Evolutionary conservation across 1,140 invertebrate genomes (phyloP), one percentile per base, ranked within the genome.

Genomic region (Aphis gossypii): DNA sequence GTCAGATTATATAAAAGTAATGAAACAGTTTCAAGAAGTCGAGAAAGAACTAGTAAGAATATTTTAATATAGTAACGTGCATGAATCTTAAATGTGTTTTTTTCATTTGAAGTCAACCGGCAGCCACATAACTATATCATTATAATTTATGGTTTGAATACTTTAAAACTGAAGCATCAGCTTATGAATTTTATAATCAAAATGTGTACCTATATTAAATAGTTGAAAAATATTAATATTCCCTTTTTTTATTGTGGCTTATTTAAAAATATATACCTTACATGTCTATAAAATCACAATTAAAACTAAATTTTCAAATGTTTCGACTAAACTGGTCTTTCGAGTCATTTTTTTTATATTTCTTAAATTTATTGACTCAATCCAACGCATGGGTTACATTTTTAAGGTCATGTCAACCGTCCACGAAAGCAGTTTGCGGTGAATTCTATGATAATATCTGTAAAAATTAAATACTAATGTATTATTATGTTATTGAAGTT

Each of bases 1-100:
- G 92, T 0, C 94, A 92, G 93, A 95, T 84, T 95, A 95, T 94
- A 94, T 94, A 84, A 76, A 95, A 84, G 95, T 95, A 1, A 95
- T 96, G 35, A 60, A 56, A 4, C 95, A 95, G 94, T 96, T 95
- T 95, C 96, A 95, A 87, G 93, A 94, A 60, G 41, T 95, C 3
- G 95, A 95, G 83, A 68, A 95, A 56, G 94, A 96, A 93, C 93
- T 96, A 0, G 95, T 95, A 9, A 94, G 94, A 25, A 92, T 60
- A 35, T 92, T 38, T 60, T 44, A 46, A 30, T 86, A 86, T n/a
- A 41, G 9, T 86, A 86, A 76, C 60, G 14, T 76, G 60, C 30
- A 68, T 68, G 60, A n/a, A 68, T 68, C 30, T 68, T 68, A n/a
- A 18, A 68, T 68, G 60, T 68, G 60, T n/a, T 41, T 68, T 68